Evolutionary conservation across 1,140 invertebrate species (phyloP), one percentile per base, ranked within the genome.

Genomic region (Eurytemora carolleeae): DNA sequence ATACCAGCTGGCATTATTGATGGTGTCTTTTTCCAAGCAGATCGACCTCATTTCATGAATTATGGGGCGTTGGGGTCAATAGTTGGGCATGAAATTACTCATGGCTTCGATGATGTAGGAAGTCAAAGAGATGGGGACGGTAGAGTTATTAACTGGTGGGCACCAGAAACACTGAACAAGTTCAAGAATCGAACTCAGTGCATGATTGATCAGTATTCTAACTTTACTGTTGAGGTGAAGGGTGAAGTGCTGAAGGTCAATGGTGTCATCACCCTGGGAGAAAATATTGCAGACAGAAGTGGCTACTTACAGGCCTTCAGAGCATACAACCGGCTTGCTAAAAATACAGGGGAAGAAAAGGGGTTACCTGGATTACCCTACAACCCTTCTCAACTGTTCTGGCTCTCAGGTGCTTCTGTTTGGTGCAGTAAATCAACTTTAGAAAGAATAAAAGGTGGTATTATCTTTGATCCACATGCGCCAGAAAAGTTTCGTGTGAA

Each of bases 1-100:
- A n/a, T 91, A 71, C 88, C 89, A 0, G 87, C 88, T 63, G 88
- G 87, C 59, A 88, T 92, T 65, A 75, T 93, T 2, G 87, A 91
- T 76, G 86, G 86, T 17, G 78, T 82, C 19, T 93, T 92, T 74
- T 93, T 88, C 71, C 80, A 79, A 54, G 80, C 81, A 31, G 80
- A 86, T 59, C 79, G 86, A 25, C 89, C 89, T 1, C 81, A 81
- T 63, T 92, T 53, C 17, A 21, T 64, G 17, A 74, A 75, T 63
- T 75, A 71, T 69, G 73, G 72, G 55, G 72, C 70, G 20, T 73
- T 74, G 68, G 73, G 73, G n/a, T 71, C 72, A 55, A 71, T 74
- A 26, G 73, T 75, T 68, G 73, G 73, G 3, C 73, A 75, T 67
- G 73, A 76, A 66, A 67, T 76, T 22, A 76, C 73, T 12, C 75